Evolutionary conservation across 2,888 invertebrate genomes (phyloP).

Genomic region (Xestia c-nigrum): DNA sequence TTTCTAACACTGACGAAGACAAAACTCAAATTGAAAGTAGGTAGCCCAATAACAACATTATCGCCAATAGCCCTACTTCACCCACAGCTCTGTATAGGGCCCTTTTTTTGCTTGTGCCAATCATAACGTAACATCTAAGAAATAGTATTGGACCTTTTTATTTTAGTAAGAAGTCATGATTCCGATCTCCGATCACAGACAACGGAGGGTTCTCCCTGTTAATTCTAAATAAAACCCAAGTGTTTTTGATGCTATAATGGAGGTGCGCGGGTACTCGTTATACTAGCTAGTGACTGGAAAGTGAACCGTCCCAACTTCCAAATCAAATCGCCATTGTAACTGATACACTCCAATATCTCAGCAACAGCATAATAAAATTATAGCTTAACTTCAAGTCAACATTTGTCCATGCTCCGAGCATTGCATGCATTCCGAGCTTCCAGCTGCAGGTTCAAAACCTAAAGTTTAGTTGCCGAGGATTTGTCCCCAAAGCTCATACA

Average conservation of each 20-base stretch:
- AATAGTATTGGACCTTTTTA: neutral
- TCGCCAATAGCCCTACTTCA: neutral
- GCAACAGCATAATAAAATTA: neutral
- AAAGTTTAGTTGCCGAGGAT: neutral
- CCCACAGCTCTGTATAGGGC: neutral
- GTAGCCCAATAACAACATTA: constrained; percentile 13
- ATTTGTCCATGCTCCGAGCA: neutral
- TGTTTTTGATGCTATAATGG: neutral
- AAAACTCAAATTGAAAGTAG: constrained; percentile 47
- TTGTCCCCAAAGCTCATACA: too few relatives aligned
- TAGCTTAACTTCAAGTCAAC: neutral
- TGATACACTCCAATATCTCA: neutral
- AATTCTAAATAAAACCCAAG: neutral
- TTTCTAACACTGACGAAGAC: constrained; percentile 63
- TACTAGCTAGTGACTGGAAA: neutral
- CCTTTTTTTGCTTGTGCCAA: neutral
- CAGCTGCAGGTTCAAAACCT: neutral
- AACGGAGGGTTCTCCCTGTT: neutral
- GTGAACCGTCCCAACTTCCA: neutral
- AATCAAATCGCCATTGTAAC: neutral
- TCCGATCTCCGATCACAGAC: neutral
- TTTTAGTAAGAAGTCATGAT: neutral
- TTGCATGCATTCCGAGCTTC: neutral
- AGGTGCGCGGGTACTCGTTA: neutral
- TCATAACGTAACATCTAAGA: neutral